Percentiles rank a stretch among this genome's conserved stretches.
phyloP scores from a whole-genome alignment of 2,888 invertebrate species.

The Arctia plantaginis region DNA sequence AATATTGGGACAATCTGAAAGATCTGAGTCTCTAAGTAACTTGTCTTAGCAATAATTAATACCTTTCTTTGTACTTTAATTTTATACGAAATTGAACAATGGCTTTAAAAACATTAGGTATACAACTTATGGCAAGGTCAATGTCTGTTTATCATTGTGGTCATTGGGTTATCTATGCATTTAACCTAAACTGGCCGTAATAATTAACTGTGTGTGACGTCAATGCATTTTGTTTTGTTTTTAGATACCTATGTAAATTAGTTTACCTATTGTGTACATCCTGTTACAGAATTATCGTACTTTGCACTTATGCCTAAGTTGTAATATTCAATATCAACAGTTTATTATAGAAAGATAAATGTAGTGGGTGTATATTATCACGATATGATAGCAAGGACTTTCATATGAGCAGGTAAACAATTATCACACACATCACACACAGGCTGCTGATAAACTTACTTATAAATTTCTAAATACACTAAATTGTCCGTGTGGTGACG shows the following conservation, averaged over 20 bases:
- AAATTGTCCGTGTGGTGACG: too few relatives aligned
- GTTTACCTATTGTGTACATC: neutral
- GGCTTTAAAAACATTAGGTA: neutral
- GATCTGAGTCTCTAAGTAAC: too few relatives aligned
- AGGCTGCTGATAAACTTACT: too few relatives aligned
- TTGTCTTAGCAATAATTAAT: neutral
- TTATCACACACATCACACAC: too few relatives aligned
- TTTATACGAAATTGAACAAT: neutral
- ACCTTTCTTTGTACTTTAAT: neutral
- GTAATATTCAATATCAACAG: neutral
- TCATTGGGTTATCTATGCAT: constrained; percentile 4
- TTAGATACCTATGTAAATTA: neutral
- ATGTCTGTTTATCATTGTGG: neutral
- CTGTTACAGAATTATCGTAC: constrained; percentile 5
- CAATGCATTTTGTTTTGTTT: constrained; percentile 5
- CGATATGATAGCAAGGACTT: neutral
- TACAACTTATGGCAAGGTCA: neutral
- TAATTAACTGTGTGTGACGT: neutral
- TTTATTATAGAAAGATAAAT: neutral
- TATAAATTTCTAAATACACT: too few relatives aligned
- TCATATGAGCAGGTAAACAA: neutral
- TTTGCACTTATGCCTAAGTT: neutral
- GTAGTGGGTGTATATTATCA: neutral
- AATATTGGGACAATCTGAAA: neutral
- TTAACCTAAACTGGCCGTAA: neutral